Percentiles rank a stretch among this genome's conserved stretches.
Evolutionary conservation across 2,888 invertebrate species (phyloP).

Genomic region (Galeopsomyia nigrocyanea): DNA sequence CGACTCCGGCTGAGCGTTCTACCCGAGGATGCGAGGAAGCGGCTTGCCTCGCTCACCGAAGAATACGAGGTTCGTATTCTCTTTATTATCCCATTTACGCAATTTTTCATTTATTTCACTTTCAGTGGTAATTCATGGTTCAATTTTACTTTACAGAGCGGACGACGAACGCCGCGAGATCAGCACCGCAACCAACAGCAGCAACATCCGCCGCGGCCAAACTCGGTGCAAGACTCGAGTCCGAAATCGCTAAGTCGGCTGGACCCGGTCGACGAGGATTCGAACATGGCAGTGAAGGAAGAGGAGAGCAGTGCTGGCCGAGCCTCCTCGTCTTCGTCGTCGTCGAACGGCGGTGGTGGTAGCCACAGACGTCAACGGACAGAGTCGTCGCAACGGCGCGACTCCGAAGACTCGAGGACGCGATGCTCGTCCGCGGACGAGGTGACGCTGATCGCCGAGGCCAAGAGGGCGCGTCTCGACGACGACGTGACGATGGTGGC

Average conservation of each 20-base stretch:
- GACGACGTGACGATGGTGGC: slow-evolving; percentile 73
- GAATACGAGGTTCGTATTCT: slow-evolving; percentile 60
- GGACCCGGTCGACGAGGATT: slow-evolving; percentile 57
- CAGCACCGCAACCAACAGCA: slow-evolving; percentile 23
- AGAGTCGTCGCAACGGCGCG: slow-evolving; percentile 51
- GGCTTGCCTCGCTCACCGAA: slow-evolving; percentile 60
- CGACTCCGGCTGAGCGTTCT: slow-evolving; percentile 59
- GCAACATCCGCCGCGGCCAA: slow-evolving; percentile 37
- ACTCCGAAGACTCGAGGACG: slow-evolving; percentile 59
- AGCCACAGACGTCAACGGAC: slow-evolving; percentile 44
- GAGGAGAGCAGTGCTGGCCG: slow-evolving; percentile 56
- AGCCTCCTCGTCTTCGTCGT: slow-evolving; percentile 53
- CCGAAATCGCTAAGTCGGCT: slow-evolving; percentile 52
- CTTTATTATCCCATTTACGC: slow-evolving; percentile 39
- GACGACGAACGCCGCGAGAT: slow-evolving; percentile 10
- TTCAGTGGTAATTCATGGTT: too few species aligned
- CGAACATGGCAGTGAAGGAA: slow-evolving; percentile 53
- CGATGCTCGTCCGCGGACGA: slow-evolving; percentile 54
- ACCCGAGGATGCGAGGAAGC: slow-evolving; percentile 64
- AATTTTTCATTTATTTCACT: slow-evolving; percentile 44
- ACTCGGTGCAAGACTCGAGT: slow-evolving; percentile 55
- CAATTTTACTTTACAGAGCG: slow-evolving; percentile 34
- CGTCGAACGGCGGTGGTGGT: slow-evolving; percentile 20
- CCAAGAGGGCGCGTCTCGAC: slow-evolving; percentile 63
- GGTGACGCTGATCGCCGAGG: slow-evolving; percentile 52